Percentiles rank a stretch among this genome's conserved stretches.
Evolutionary conservation across 2,113 vertebrate species (phyloP).

Genomic region (Thalassoma bifasciatum): DNA sequence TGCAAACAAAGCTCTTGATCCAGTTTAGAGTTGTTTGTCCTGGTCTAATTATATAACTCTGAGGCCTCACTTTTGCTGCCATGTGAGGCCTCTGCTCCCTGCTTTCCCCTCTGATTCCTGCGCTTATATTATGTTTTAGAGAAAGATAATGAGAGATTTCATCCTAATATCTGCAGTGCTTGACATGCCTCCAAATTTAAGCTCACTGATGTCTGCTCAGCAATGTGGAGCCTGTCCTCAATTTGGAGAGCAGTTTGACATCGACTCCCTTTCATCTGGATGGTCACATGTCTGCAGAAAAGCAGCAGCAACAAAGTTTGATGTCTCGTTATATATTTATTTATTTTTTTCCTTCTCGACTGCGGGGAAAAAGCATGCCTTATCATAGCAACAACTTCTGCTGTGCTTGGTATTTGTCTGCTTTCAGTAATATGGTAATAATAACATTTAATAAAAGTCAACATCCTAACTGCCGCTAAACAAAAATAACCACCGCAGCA

Average conservation of each 20-base stretch:
- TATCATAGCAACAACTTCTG: slow-evolving; percentile 68
- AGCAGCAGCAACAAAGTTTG: slow-evolving; percentile 75
- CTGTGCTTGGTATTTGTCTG: slow-evolving; percentile 60
- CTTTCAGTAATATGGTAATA: slow-evolving; percentile 75
- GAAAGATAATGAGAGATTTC: slow-evolving; percentile 80
- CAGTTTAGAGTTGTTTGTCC: slow-evolving; percentile 43
- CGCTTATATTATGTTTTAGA: slow-evolving; percentile 77
- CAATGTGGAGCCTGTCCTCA: slow-evolving; percentile 77
- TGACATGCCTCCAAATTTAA: slow-evolving; percentile 78
- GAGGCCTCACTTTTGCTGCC: slow-evolving; percentile 58
- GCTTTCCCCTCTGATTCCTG: not conserved
- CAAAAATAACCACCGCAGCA: slow-evolving; percentile 56
- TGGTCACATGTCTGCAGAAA: slow-evolving; percentile 79
- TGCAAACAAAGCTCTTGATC: slow-evolving; percentile 31
- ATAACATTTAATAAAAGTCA: slow-evolving; percentile 82
- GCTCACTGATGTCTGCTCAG: slow-evolving; percentile 75
- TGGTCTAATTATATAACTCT: slow-evolving; percentile 59
- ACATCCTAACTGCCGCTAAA: slow-evolving; percentile 70
- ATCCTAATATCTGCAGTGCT: slow-evolving; percentile 71
- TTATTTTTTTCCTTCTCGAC: slow-evolving; percentile 42
- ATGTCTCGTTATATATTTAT: slow-evolving; percentile 55
- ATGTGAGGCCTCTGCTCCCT: slow-evolving; percentile 25
- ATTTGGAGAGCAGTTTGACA: slow-evolving; percentile 78
- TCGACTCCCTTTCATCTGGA: slow-evolving; percentile 78
- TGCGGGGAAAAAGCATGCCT: slow-evolving; percentile 55